Evolutionary conservation across 30 jellyfish, hydroid and myxozoan species (phyloP).

Genomic region (Haliclystus octoradiatus): DNA sequence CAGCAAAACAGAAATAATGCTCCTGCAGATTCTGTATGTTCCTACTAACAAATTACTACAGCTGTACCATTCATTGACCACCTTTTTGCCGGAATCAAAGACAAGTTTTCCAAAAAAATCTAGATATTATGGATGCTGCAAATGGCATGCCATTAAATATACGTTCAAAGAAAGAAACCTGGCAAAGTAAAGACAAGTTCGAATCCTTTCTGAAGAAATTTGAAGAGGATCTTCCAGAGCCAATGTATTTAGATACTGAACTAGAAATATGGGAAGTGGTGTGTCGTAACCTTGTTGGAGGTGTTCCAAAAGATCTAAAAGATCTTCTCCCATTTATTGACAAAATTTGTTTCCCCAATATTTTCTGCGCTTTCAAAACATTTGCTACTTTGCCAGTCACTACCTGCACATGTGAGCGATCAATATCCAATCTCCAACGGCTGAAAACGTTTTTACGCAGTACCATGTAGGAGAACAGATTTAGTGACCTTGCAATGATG

Average conservation of each 20-base stretch:
- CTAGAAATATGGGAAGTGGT: conserved; percentile 20
- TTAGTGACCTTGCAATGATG: conserved; percentile 30
- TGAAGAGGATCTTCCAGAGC: conserved; percentile 43
- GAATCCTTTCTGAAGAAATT: too few relatives aligned
- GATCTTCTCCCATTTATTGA: conserved; percentile 26
- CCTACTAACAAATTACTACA: conserved; percentile 2
- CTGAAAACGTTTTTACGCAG: conserved; percentile 28
- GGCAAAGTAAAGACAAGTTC: too few relatives aligned
- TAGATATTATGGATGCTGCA: neutral
- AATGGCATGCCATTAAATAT: neutral
- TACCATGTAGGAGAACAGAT: conserved; percentile 12
- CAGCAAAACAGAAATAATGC: neutral
- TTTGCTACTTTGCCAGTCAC: conserved; percentile 45
- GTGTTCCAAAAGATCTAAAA: conserved; percentile 5
- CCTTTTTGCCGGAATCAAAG: neutral
- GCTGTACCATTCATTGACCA: conserved; percentile 6
- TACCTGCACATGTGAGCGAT: conserved; percentile 40
- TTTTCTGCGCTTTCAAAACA: conserved; percentile 20
- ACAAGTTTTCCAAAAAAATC: neutral
- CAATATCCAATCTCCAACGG: conserved; percentile 26
- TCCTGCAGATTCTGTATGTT: conserved; percentile 2
- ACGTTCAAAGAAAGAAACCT: too few relatives aligned
- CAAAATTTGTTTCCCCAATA: conserved; percentile 25
- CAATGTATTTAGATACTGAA: conserved; percentile 21
- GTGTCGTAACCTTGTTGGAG: conserved; percentile 12